Evolutionary conservation across 1,140 invertebrate genomes (phyloP).

Genomic region (Atta colombica): DNA sequence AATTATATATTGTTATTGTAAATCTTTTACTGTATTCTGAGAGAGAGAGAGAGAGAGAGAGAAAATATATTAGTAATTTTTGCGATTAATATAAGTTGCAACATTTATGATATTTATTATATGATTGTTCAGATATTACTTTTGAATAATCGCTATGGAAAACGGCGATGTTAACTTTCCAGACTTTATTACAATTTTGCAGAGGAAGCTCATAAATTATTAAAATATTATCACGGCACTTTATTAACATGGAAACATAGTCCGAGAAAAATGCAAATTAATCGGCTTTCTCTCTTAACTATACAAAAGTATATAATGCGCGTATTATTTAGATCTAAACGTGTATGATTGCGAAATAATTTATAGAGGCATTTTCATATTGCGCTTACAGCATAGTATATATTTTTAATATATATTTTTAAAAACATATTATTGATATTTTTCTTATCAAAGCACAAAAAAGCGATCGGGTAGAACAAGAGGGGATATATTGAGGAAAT

Average conservation of each 20-base stretch:
- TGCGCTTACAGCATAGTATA: neutral
- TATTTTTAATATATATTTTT: slow-evolving; percentile 13
- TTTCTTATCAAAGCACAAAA: neutral
- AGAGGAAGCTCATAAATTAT: slow-evolving; percentile 27
- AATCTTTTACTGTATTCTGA: neutral
- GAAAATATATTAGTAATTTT: slow-evolving; percentile 16
- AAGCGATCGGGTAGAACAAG: neutral
- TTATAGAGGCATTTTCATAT: neutral
- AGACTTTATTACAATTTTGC: slow-evolving; percentile 22
- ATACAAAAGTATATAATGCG: neutral
- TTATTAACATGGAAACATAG: slow-evolving; percentile 39
- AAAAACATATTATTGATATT: slow-evolving; percentile 17
- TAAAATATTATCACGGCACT: slow-evolving; percentile 32
- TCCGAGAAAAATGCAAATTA: slow-evolving; percentile 11
- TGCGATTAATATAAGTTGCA: neutral
- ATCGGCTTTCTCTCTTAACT: neutral
- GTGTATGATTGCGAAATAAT: slow-evolving; percentile 26
- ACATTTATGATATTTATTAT: neutral
- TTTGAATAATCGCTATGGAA: slow-evolving; percentile 20
- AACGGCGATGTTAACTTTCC: slow-evolving; percentile 5
- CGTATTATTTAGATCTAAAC: slow-evolving; percentile 32
- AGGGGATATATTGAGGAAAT: neutral
- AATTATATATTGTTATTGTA: neutral
- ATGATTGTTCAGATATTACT: neutral
- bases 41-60: neutral